These are phyloP conservation scores for Cathartes aura DNA, from an alignment of 2,113 vertebrate genomes.

Conservation along the genomic window DNA sequence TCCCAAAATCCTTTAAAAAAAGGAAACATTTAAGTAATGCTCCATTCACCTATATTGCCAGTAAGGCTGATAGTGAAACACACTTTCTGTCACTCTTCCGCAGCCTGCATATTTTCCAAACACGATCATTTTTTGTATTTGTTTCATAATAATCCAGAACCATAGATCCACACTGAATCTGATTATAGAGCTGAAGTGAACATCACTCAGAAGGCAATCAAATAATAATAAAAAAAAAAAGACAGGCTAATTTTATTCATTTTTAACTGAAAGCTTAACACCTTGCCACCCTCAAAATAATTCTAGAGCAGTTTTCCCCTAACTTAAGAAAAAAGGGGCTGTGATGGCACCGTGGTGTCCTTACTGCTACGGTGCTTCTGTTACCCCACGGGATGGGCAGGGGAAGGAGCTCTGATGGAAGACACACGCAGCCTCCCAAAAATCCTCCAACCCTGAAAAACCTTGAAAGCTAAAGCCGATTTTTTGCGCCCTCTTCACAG, in stretches of 20 bases:
- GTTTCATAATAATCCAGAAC: background rate
- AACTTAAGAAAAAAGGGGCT: too few species aligned
- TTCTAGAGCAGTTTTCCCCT: too few species aligned
- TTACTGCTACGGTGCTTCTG: background rate
- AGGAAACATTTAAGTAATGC: background rate
- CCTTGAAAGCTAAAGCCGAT: background rate
- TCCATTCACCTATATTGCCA: background rate
- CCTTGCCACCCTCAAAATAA: background rate
- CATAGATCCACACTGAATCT: background rate
- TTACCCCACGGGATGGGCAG: accelerated
- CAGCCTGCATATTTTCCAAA: background rate
- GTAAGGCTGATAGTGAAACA: background rate
- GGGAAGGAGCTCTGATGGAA: accelerated
- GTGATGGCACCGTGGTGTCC: accelerated
- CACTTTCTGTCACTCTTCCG: background rate
- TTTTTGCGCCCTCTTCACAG: accelerated
- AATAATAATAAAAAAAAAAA: background rate
- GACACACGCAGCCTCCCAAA: too few species aligned
- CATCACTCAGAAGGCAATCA: background rate
- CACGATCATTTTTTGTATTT: background rate
- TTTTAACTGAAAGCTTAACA: background rate
- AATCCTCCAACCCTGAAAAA: background rate
- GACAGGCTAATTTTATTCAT: background rate
- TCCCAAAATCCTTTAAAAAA: background rate
- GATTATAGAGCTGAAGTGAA: background rate